Evolutionary conservation across 2,113 vertebrate genomes (phyloP), one percentile per base, ranked within the genome.

Genomic region (Pelobates fuscus): DNA sequence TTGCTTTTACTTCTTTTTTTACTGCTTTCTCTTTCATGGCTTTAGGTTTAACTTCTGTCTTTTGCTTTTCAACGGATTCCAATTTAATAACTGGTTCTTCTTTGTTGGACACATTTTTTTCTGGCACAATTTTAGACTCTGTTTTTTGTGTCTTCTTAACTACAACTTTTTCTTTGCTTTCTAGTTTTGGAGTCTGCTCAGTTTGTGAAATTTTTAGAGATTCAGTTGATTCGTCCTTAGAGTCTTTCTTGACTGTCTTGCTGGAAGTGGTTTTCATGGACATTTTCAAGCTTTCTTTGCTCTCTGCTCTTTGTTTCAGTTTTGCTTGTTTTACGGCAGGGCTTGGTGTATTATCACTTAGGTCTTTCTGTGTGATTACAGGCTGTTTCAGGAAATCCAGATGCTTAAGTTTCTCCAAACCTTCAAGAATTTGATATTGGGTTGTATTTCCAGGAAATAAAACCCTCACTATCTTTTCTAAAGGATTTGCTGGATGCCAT

Each of bases 401-500:
- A 79, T 98, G 94, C 84, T 94, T 98, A 67, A 98, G 93, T 67
- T 98, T 98, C 82, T 98, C 97, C 71, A 98, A 86, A 25, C 97
- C 97, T 83, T 98, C 97, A 68, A 98, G 87, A 81, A 98, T 93
- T 76, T 92, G 93, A 82, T 94, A 93, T 0, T 98, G 96, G 8
- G 92, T 94, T 74, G 94, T 92, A 84, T 98, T 98, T 83, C 97
- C 97, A 71, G 97, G 93, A 82, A 98, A 98, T 18, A 98, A 88
- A 81, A 96, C 97, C 25, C 96, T 89, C 12, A 98, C 90, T 70
- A 98, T 96, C 88, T 98, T 98, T 82, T 98, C 97, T 66, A 84
- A 88, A 63, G 95, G 94, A 84, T 96, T 98, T 80, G 93, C 94
- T 55, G 97, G 97, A 79, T 98, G 97, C 97, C 97, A 98, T 75